These are phyloP conservation scores for Dermatophagoides farinae DNA, from an alignment of 1,140 invertebrate species.

Conservation along the genomic window DNA sequence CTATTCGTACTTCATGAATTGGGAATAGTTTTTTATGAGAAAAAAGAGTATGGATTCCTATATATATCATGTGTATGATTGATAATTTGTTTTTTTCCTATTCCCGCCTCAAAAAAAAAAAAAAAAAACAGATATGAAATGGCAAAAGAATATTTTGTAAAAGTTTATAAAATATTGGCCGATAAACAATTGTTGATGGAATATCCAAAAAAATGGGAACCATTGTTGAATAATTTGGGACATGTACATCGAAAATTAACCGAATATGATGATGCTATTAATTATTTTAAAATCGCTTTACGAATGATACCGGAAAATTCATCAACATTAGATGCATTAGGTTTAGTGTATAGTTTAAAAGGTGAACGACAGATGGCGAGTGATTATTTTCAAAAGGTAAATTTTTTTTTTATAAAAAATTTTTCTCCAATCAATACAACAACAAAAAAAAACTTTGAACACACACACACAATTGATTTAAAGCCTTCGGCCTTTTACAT, in stretches of 20 bases:
- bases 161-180: slow-evolving; percentile 48
- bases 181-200: slow-evolving; percentile 28
- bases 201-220: slow-evolving; percentile 57
- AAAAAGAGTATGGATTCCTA: slow-evolving; percentile 39
- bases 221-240: slow-evolving; percentile 79
- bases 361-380: slow-evolving; percentile 53
- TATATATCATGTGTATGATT: neutral
- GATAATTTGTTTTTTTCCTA: slow-evolving; percentile 16
- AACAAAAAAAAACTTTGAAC: too few relatives aligned
- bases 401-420: too few relatives aligned
- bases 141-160: slow-evolving; percentile 50
- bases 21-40: slow-evolving; percentile 75
- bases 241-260: slow-evolving; percentile 55
- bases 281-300: slow-evolving; percentile 66
- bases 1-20: slow-evolving; percentile 88
- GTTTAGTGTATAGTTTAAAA: slow-evolving; percentile 59
- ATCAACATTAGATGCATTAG: slow-evolving; percentile 62
- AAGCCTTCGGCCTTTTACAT: too few relatives aligned
- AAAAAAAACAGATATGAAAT: slow-evolving; percentile 39
- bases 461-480: too few relatives aligned
- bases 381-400: slow-evolving; percentile 61
- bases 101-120: too few relatives aligned
- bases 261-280: slow-evolving; percentile 40
- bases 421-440: too few relatives aligned
- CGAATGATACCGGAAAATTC: slow-evolving; percentile 55